These are phyloP conservation scores for Ciconia boyciana DNA, from an alignment of 2,113 vertebrate genomes.

Conservation along the genomic window DNA sequence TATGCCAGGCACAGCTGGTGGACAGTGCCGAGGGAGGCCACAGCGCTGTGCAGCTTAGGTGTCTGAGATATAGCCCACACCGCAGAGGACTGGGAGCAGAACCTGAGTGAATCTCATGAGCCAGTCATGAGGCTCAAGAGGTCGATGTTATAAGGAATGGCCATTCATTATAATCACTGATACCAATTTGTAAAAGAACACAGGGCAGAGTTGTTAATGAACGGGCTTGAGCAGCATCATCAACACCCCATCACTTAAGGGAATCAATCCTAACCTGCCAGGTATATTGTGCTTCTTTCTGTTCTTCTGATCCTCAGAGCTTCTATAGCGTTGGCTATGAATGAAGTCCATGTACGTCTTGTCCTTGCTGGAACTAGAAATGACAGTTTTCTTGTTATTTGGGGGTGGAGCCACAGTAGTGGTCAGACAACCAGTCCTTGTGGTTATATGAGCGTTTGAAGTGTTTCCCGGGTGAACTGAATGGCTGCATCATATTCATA, in stretches of 20 bases:
- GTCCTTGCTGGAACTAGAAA: not conserved
- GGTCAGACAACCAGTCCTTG: not conserved
- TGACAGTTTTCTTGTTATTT: not conserved
- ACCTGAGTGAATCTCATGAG: not conserved
- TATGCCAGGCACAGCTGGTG: not conserved
- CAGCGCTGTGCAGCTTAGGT: fast-evolving
- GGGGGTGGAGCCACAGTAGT: not conserved
- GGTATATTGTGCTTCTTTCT: not conserved
- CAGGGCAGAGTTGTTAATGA: not conserved
- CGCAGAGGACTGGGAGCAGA: not conserved
- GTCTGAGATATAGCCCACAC: not conserved
- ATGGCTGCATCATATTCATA: not conserved
- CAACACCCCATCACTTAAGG: not conserved
- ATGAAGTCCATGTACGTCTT: not conserved
- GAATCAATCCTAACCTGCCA: not conserved
- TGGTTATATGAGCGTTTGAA: not conserved
- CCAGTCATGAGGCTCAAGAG: not conserved
- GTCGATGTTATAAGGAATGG: not conserved
- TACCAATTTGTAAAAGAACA: not conserved
- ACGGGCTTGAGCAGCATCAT: not conserved
- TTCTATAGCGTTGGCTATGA: not conserved
- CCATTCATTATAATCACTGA: not conserved
- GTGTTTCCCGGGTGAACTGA: not conserved
- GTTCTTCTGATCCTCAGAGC: not conserved
- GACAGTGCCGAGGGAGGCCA: no score